A percentile compares a stretch with the other conserved stretches of the same genome.
These are phyloP conservation scores for Fissipunctia ypsillon DNA, from an alignment of 2,888 invertebrate genomes.

Conservation along the genomic window DNA sequence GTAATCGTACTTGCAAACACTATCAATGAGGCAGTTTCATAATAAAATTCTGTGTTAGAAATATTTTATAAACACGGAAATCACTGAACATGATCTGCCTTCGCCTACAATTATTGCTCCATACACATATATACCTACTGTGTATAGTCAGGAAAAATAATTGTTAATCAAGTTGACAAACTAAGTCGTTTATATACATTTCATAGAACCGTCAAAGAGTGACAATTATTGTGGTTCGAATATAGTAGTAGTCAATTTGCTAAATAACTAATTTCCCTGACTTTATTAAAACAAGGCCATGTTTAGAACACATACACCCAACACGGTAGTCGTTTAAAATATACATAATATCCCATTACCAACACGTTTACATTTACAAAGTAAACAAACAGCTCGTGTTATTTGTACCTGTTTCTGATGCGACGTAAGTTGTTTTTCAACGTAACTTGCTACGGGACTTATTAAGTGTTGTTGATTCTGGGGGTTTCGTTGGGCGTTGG, in stretches of 20 bases:
- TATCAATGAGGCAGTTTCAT: not conserved
- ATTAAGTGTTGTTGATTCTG: slow-evolving; percentile 41
- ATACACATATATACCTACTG: not conserved
- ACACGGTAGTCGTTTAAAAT: slow-evolving; percentile 43
- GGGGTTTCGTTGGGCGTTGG: not conserved
- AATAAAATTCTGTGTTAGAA: not conserved
- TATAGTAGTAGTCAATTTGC: no score
- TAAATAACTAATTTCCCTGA: not conserved
- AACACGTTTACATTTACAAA: slow-evolving; percentile 51
- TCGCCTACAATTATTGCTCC: not conserved
- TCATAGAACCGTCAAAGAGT: no score
- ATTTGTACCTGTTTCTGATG: slow-evolving; percentile 64
- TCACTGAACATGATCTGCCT: slow-evolving; percentile 4
- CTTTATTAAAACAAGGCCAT: slow-evolving; percentile 18
- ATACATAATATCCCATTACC: slow-evolving; percentile 62
- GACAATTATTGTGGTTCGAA: no score
- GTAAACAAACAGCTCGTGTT: slow-evolving; percentile 60
- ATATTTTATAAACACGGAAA: not conserved
- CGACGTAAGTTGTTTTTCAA: slow-evolving; percentile 61
- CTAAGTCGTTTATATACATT: no score
- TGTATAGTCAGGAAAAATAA: not conserved
- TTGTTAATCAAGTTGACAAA: no score
- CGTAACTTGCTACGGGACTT: slow-evolving; percentile 18
- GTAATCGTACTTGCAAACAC: not conserved
- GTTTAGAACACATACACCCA: slow-evolving; percentile 35